Base-by-base conservation (phyloP, 1,140 invertebrate genomes). In the Drosophila nigrodunni region DNA sequence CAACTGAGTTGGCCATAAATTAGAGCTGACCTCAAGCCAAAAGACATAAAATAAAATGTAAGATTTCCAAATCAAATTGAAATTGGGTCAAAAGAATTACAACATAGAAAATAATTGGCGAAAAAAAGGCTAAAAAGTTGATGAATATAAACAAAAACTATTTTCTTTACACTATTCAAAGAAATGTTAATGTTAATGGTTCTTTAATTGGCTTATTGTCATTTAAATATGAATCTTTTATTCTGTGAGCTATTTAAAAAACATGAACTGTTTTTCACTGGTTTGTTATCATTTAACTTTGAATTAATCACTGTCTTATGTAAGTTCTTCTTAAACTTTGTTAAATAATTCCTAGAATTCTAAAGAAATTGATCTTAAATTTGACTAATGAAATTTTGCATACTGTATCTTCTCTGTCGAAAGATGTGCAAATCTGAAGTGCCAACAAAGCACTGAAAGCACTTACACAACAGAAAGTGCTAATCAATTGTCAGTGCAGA, bases 71-170 rank as follows among this genome's bases (percentile, higher is more conserved):
- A 82, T 68, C 52, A 21, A 58, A 74, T 62, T 39, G 46, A 80
- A 88, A 75, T 68, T 78, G 50, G 85, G 85, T 88, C 85, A 88
- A 44, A 54, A 89, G 85, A 88, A 89, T 88, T 89, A 66, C 68
- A 67, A 37, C 25, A 78, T 25, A 66, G 11, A 10, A 77, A 65
- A 80, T 59, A 7, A 65, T 44, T n/a, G 44, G 9, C 30, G 52
- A 52, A 49, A 57, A 47, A 39, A 2, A 6, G 25, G 0, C 6
- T 0, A 30, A 30, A 30, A 30, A 30, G 34, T 25, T 3, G 34
- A 39, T 34, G 43, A 34, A 13, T 50, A 25, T 39, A 37, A 50
- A 8, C 11, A 34, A 61, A 21, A 21, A 25, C 5, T 25, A 7
- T 52, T 52, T 41, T 41, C 6, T 3, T 7, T 13, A 3, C n/a